Conservation (phyloP, 2,888 invertebrate species). For the Melieria omissa region DNA sequence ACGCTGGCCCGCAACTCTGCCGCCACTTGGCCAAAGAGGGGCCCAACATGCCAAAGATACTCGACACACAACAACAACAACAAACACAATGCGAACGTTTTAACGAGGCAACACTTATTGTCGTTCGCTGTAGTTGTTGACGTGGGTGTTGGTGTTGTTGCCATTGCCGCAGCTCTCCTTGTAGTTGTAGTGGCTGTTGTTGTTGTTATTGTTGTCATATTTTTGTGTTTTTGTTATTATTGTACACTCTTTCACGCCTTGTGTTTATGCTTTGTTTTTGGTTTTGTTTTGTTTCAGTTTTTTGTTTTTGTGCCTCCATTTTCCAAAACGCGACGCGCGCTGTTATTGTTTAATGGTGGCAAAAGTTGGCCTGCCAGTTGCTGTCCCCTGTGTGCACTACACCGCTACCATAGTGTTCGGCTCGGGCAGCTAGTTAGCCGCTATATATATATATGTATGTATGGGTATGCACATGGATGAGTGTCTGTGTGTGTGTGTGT, state of each 20-base stretch:
- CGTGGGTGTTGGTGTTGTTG: background rate
- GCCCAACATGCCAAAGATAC: no score
- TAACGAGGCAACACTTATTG: conserved; percentile 3
- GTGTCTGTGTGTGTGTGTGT: no score
- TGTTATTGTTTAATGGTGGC: background rate
- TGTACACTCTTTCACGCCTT: background rate
- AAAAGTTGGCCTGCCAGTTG: background rate
- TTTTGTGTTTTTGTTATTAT: background rate
- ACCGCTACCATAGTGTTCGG: background rate
- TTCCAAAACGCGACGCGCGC: background rate
- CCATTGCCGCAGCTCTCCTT: background rate
- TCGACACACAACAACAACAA: no score
- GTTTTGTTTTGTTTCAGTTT: background rate
- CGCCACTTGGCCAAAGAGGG: no score
- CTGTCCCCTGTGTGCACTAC: background rate
- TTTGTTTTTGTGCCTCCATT: no score
- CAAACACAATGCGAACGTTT: background rate
- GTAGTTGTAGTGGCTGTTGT: background rate
- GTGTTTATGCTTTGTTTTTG: background rate
- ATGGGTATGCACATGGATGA: no score
- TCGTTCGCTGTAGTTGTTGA: background rate
- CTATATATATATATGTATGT: no score
- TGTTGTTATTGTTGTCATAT: background rate
- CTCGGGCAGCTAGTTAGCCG: no score
- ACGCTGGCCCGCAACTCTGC: no score